Evolutionary conservation across 2,797 vertebrate genomes (phyloP).

Genomic region (Sebastes trivittatus): DNA sequence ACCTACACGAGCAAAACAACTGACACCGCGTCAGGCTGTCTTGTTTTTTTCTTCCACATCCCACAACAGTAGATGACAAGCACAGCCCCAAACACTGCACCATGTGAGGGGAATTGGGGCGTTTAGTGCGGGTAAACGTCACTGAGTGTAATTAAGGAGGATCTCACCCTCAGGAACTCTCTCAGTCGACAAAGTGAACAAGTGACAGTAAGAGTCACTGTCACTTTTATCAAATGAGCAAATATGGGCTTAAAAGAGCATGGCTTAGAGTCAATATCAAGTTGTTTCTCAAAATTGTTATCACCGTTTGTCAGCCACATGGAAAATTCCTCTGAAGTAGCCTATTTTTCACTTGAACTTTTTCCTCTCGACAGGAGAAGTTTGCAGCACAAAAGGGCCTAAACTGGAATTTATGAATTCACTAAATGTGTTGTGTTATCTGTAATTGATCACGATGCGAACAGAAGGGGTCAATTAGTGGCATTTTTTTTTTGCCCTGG

Average conservation of each 20-base stretch:
- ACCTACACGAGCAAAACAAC: not conserved
- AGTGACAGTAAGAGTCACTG: conserved; percentile 59
- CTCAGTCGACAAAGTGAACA: conserved; percentile 66
- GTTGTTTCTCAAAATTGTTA: conserved; percentile 69
- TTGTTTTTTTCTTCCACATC: conserved; percentile 8
- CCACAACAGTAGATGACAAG: conserved; percentile 40
- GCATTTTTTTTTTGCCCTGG: conserved; percentile 18
- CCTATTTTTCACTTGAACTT: conserved; percentile 38
- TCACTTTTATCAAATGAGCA: conserved; percentile 68
- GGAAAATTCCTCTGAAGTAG: conserved; percentile 48
- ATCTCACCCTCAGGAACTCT: conserved; percentile 57
- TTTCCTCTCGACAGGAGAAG: conserved; percentile 16
- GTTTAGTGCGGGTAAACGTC: conserved; percentile 47
- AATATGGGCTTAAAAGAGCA: conserved; percentile 68
- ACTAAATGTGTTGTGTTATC: conserved; percentile 30
- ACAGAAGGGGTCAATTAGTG: conserved; percentile 60
- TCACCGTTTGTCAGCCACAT: conserved; percentile 73
- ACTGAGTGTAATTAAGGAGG: conserved; percentile 74
- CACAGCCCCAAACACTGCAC: conserved; percentile 23
- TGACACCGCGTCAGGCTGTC: not conserved
- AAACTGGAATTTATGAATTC: conserved; percentile 33
- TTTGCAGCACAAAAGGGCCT: conserved; percentile 30
- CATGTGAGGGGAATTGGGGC: conserved; percentile 9
- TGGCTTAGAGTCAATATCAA: conserved; percentile 72
- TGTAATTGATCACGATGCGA: conserved; percentile 65